Percentiles rank a stretch among this genome's conserved stretches.
Conservation (phyloP, 64 coral and sea anemone genomes). For the Pocillopora damicornis region DNA sequence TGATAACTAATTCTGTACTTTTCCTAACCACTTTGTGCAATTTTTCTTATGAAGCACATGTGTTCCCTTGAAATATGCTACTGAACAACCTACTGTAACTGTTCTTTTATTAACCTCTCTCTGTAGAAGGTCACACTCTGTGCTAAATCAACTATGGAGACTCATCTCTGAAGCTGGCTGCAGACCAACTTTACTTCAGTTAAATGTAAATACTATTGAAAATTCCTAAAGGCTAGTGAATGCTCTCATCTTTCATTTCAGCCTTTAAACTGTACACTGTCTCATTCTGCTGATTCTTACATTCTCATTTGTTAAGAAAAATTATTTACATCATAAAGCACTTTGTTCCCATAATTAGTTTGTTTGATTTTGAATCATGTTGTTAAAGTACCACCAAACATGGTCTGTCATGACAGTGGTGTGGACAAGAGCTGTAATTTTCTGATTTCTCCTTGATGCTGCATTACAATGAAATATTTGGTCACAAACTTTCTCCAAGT, state of each 20-base stretch:
- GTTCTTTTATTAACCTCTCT: constrained; percentile 1
- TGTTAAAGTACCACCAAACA: too few relatives aligned
- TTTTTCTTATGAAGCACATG: not conserved
- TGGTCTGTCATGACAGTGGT: too few relatives aligned
- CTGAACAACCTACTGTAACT: constrained; percentile 19
- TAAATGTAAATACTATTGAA: constrained; percentile 33
- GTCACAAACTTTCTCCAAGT: too few relatives aligned
- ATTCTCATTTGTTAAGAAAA: too few relatives aligned
- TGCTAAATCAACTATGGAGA: constrained; percentile 33
- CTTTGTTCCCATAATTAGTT: too few relatives aligned
- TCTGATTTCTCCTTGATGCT: too few relatives aligned
- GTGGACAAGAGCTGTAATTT: too few relatives aligned
- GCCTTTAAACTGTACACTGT: not conserved
- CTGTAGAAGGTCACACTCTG: constrained; percentile 42
- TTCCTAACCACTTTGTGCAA: not conserved
- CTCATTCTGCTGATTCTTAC: too few relatives aligned
- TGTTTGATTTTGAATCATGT: too few relatives aligned
- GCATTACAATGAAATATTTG: too few relatives aligned
- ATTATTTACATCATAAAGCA: too few relatives aligned
- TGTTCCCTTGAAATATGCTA: not conserved
- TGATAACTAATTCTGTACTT: not conserved
- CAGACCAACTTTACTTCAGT: not conserved
- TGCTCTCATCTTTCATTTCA: not conserved
- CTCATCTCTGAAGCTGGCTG: constrained; percentile 33
- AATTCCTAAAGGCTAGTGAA: not conserved